phyloP scores from a whole-genome alignment of 1,140 invertebrate species.

The Latrodectus geometricus region DNA sequence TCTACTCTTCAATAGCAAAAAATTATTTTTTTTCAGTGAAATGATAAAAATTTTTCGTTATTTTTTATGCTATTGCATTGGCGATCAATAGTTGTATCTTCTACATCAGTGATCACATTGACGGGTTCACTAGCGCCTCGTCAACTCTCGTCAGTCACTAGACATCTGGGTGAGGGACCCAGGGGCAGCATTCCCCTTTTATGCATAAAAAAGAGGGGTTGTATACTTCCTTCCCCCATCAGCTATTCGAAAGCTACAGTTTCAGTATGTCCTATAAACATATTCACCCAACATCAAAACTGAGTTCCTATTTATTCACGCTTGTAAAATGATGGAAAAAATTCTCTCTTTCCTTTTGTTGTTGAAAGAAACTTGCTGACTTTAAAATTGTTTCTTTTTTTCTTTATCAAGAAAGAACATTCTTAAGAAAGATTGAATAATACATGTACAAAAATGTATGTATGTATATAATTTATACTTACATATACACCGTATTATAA shows the following conservation, averaged over 20 bases:
- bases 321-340: not conserved
- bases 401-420: too few relatives aligned
- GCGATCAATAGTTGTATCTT: constrained; percentile 43
- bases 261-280: constrained; percentile 26
- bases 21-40: constrained; percentile 23
- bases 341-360: not conserved
- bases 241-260: constrained; percentile 20
- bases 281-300: constrained; percentile 17
- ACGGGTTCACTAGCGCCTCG: constrained; percentile 27
- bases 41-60: constrained; percentile 36
- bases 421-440: too few relatives aligned
- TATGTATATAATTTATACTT: too few relatives aligned
- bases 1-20: constrained; percentile 19
- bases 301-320: constrained; percentile 33
- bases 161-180: constrained; percentile 47
- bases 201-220: constrained; percentile 2
- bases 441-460: too few relatives aligned
- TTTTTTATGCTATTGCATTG: constrained; percentile 31
- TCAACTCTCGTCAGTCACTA: constrained; percentile 31
- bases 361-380: too few relatives aligned
- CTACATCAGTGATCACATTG: constrained; percentile 30
- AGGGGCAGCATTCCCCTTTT: not conserved
- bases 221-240: not conserved
- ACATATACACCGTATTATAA: too few relatives aligned
- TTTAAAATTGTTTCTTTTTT: too few relatives aligned